Conservation (phyloP, 35 echinoderm and acorn worm species). For the Diadema setosum region DNA sequence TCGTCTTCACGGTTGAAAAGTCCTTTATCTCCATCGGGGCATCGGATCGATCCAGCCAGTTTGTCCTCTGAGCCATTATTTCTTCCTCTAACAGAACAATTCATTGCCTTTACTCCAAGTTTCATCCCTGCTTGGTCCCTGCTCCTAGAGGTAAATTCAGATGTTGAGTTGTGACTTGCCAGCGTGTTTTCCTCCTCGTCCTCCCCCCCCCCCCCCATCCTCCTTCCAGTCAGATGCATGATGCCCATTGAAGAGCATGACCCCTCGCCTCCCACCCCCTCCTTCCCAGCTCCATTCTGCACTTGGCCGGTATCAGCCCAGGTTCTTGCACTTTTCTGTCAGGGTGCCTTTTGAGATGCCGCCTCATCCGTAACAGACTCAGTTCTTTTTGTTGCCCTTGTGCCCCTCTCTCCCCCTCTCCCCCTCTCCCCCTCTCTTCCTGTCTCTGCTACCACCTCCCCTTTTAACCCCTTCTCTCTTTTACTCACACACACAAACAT, state of each 20-base stretch:
- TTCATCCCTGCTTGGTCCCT: not conserved
- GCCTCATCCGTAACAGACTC: conserved; percentile 27
- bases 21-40: not conserved
- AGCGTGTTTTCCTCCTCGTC: not conserved
- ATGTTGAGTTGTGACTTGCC: not conserved
- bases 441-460: no score
- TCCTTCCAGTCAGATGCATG: not conserved
- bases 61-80: not conserved
- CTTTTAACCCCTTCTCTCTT: no score
- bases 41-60: not conserved
- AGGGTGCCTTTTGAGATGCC: conserved; percentile 4
- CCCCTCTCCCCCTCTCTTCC: no score
- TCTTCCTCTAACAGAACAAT: not conserved
- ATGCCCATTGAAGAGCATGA: not conserved
- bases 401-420: no score
- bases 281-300: not conserved
- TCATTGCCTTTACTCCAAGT: not conserved
- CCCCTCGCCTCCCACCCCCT: not conserved
- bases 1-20: no score
- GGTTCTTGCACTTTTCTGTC: conserved; percentile 1
- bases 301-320: not conserved
- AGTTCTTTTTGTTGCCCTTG: not conserved
- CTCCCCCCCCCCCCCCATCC: not conserved
- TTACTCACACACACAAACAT: no score
- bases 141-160: no score